Conservation (phyloP, 2,888 invertebrate genomes). For the Apamea monoglypha region DNA sequence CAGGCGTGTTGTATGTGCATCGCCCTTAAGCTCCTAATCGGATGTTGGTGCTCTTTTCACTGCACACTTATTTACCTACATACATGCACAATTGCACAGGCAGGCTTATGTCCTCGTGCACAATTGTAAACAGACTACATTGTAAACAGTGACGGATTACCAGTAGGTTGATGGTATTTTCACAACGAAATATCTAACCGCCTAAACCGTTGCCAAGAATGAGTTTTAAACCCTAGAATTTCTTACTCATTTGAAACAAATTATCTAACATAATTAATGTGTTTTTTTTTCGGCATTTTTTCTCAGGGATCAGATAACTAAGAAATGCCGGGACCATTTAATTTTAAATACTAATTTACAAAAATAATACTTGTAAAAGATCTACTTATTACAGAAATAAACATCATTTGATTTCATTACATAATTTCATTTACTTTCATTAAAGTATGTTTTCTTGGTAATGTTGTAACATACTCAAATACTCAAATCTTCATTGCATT, state of each 20-base stretch:
- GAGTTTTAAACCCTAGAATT: no score
- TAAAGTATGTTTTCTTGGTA: no score
- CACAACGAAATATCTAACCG: not conserved
- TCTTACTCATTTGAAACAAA: no score
- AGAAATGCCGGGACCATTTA: no score
- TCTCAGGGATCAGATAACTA: no score
- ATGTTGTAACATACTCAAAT: no score
- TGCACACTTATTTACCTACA: not conserved
- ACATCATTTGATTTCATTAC: no score
- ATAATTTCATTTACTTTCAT: no score
- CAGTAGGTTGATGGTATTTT: not conserved
- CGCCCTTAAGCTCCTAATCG: not conserved
- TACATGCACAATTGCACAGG: not conserved
- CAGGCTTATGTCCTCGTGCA: not conserved
- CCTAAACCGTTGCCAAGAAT: not conserved
- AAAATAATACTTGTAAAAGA: no score
- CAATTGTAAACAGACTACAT: not conserved
- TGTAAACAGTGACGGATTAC: not conserved
- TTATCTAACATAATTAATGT: not conserved
- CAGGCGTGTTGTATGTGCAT: not conserved
- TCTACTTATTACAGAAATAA: no score
- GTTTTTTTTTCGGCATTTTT: not conserved
- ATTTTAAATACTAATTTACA: no score
- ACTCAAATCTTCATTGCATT: no score
- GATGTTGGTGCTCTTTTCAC: conserved; percentile 1